Percentiles rank a stretch among this genome's conserved stretches.
These are phyloP conservation scores for Eurystomus glaucurus DNA, from an alignment of 2,797 vertebrate genomes.

Conservation along the genomic window DNA sequence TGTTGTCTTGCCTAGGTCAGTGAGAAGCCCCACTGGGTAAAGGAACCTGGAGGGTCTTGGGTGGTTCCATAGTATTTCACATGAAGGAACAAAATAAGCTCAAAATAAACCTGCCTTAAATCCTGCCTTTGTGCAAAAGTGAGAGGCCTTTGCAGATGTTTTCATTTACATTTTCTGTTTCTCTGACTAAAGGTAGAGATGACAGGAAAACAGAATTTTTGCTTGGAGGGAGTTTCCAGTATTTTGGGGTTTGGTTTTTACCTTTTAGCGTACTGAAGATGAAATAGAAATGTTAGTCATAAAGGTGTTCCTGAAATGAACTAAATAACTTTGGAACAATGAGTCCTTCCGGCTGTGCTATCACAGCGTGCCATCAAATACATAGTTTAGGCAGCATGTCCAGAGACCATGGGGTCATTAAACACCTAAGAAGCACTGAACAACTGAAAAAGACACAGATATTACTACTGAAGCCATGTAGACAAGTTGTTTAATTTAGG, in stretches of 20 bases:
- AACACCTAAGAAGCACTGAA: background rate
- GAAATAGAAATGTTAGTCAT: background rate
- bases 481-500: background rate
- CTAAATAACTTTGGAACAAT: background rate
- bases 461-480: background rate
- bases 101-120: background rate
- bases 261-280: background rate
- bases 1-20: background rate
- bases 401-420: background rate
- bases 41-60: background rate
- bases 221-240: background rate
- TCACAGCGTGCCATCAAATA: background rate
- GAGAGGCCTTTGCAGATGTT: background rate
- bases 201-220: background rate
- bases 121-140: background rate
- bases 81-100: background rate
- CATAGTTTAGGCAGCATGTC: background rate
- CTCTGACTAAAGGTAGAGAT: background rate
- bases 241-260: background rate
- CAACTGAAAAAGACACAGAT: background rate
- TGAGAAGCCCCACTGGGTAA: background rate
- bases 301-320: background rate
- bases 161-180: background rate
- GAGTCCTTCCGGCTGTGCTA: background rate
- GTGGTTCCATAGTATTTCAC: background rate